Evolutionary conservation across 2,113 vertebrate genomes (phyloP).

Genomic region (Dipodomys merriami): DNA sequence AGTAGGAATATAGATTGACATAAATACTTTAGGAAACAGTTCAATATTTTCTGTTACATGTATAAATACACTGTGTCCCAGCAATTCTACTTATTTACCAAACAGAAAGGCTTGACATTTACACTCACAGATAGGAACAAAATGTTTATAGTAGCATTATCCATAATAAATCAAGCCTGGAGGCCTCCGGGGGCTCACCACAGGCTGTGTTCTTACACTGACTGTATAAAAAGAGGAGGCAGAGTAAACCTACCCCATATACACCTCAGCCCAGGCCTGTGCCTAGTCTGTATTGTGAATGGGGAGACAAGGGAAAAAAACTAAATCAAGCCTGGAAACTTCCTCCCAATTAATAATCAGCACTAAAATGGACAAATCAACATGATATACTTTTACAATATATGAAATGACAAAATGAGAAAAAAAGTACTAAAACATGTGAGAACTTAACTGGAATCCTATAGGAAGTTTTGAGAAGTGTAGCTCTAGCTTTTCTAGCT

Average conservation of each 20-base stretch:
- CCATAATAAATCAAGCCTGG: not conserved
- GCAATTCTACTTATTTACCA: not conserved
- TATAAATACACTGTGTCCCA: not conserved
- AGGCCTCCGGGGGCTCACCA: not conserved
- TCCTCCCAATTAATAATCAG: not conserved
- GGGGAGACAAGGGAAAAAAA: no score
- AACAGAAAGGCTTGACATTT: not conserved
- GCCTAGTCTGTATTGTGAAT: no score
- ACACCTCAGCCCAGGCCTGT: no score
- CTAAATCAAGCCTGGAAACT: not conserved
- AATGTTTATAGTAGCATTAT: not conserved
- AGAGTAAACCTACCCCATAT: no score
- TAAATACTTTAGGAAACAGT: not conserved
- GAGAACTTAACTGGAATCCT: not conserved
- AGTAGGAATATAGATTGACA: not conserved
- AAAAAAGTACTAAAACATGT: not conserved
- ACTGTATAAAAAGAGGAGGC: no score
- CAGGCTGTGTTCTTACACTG: no score
- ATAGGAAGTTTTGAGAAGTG: not conserved
- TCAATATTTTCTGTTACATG: constrained; percentile 23
- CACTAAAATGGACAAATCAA: not conserved
- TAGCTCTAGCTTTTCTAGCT: not conserved
- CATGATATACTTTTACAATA: not conserved
- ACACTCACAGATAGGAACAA: not conserved
- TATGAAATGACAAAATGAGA: not conserved